Base-by-base conservation (phyloP, 2,113 vertebrate species). In the Rhinoptilus africanus region DNA sequence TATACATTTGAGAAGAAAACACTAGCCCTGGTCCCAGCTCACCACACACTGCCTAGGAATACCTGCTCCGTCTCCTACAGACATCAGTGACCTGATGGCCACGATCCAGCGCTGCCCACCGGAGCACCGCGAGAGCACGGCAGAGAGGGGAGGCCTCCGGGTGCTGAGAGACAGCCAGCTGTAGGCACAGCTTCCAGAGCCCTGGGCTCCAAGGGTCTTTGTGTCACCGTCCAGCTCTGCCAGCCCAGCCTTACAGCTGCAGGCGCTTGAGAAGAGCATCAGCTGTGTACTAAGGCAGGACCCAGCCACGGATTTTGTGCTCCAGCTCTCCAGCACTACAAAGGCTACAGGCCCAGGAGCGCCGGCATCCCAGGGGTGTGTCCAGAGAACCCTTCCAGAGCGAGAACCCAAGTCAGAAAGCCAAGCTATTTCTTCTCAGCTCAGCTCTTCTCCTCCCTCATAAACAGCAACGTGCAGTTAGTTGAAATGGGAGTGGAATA, bases 261-360 rank as follows among this genome's bases (percentile, higher is more conserved):
- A 32, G 8, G 34, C 4, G 6, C 16, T 59, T 21, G 18, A 24
- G 23, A 23, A 54, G 19, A 62, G 12, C 28, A 26, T 48, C 27
- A 14, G 9, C 22, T 20, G 20, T 11, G 50, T 8, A 22, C 30
- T 8, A 14, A 7, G 1, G 27, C 16, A 8, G 19, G 37, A 39
- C 21, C 39, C 15, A 6, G 3, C 10, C 5, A 1, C 3, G 3
- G 9, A 22, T 22, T 63, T 35, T 6, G 35, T 10, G 14, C 37
- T 32, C 24, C 64, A 39, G 23, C n/a, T 60, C 56, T 67, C 43
- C 24, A 8, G 35, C 0, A 0, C 4, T 2, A 27, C 54, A 14
- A 20, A 64, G 35, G 26, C 28, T 47, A 15, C 0, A 0, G 0
- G 3, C 8, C 23, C 43, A 11, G 2, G 5, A 76, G 53, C 0